phyloP scores from a whole-genome alignment of 2,888 invertebrate genomes.

The Eupithecia vulgata region DNA sequence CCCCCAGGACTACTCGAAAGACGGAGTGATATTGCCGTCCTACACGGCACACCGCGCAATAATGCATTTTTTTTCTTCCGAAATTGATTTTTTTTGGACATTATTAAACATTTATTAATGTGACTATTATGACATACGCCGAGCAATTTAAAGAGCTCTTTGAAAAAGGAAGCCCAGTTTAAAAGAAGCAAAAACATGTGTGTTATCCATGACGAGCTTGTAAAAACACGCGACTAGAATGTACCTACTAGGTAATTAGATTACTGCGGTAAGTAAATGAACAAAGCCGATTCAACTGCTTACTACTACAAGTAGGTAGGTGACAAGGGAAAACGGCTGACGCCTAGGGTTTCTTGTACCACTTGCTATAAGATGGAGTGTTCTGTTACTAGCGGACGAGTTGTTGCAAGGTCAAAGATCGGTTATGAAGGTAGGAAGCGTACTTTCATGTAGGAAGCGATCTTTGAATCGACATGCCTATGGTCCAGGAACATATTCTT shows the following conservation, averaged over 20 bases:
- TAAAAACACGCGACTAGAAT: conserved; percentile 45
- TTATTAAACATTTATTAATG: too few relatives aligned
- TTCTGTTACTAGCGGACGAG: not conserved
- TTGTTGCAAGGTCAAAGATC: not conserved
- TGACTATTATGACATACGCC: too few relatives aligned
- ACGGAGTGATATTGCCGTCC: too few relatives aligned
- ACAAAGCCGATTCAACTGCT: conserved; percentile 75
- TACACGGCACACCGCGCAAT: too few relatives aligned
- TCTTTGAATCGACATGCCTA: too few relatives aligned
- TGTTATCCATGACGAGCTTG: conserved; percentile 31
- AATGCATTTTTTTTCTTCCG: too few relatives aligned
- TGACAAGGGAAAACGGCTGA: conserved; percentile 57
- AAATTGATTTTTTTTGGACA: too few relatives aligned
- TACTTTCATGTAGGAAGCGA: too few relatives aligned
- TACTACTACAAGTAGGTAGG: conserved; percentile 50
- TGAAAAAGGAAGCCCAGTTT: not conserved
- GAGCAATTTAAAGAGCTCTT: not conserved
- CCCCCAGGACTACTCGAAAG: too few relatives aligned
- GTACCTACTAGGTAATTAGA: conserved; percentile 71
- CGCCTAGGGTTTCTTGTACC: conserved; percentile 73
- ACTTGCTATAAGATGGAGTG: not conserved
- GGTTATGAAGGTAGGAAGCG: not conserved
- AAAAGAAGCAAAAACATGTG: not conserved
- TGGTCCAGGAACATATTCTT: too few relatives aligned
- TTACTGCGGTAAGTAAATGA: conserved; percentile 67